Base-by-base conservation (phyloP, 2,888 invertebrate species). In the Belgica antarctica region DNA sequence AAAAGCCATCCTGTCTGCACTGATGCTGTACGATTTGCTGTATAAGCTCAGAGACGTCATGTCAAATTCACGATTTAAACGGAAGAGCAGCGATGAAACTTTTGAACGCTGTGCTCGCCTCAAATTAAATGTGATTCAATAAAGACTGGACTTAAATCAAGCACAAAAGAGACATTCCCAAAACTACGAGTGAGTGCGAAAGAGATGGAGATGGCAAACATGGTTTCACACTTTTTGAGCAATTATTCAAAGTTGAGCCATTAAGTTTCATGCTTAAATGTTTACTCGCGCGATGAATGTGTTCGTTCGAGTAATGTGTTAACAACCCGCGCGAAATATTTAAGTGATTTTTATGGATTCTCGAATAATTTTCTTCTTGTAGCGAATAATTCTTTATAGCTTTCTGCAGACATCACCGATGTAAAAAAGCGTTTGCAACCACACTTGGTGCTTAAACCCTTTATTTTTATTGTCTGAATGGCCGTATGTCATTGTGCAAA, bases 261-360 rank as follows among this genome's bases (percentile, higher is more conserved):
- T 52, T 52, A 59, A 27, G 59, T 25, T 27, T 59, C 59, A 46
- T 46, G 46, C 46, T 22, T 17, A 17, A 57, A 17, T 57, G 57
- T 57, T 17, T 59, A 15, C 27, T 27, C 12, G 59, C 27, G 2
- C 41, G 41, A 41, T 10, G 41, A 41, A n/a, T n/a, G n/a, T 31
- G 34, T 31, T 12, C 12, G 12, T 12, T 31, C 52, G 52, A 17
- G 46, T 57, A n/a, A 52, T 52, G 25, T 59, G 59, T 25, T 59
- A 59, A 59, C 59, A 59, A 27, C 59, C 59, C 24, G 59, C 24
- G 59, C 19, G 31, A 31, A 3, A 31, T 31, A 34, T 62, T 61
- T 62, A 62, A 62, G 62, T 62, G 62, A 62, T 62, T 62, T 62
- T 62, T 62, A 62, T 62, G 62, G 62, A 62, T 62, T 28, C 22